Evolutionary conservation across 2,888 invertebrate genomes (phyloP).

Genomic region (Cacoxenus indagator): DNA sequence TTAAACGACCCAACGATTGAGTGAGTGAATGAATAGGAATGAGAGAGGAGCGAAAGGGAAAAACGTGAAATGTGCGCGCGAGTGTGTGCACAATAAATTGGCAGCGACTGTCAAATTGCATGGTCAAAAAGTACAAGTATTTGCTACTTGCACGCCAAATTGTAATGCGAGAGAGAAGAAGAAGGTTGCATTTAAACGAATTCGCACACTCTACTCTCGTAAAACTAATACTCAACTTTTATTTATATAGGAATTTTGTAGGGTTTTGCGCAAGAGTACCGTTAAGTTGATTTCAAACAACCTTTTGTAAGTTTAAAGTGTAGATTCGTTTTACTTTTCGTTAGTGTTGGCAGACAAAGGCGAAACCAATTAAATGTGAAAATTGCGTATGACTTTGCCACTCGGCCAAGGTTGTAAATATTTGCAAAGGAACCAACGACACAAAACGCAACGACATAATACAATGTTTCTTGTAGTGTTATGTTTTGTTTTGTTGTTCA

Average conservation of each 20-base stretch:
- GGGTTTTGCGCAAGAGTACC: too few species aligned
- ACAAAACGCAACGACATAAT: too few species aligned
- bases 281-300: too few species aligned
- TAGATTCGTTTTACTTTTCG: background rate
- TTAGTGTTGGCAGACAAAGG: background rate
- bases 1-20: background rate
- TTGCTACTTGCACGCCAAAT: background rate
- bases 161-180: background rate
- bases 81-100: conserved; percentile 56
- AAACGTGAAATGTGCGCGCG: conserved; percentile 51
- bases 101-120: conserved; percentile 43
- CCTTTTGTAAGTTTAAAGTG: background rate
- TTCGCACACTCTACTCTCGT: too few species aligned
- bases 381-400: background rate
- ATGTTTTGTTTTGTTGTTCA: background rate
- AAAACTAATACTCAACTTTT: background rate
- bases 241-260: too few species aligned
- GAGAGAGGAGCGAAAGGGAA: background rate
- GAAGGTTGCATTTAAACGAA: background rate
- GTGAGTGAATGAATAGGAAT: background rate
- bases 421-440: background rate
- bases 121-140: conserved; percentile 42
- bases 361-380: background rate
- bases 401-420: background rate
- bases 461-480: too few species aligned